A percentile compares a stretch with the other conserved stretches of the same genome.
Evolutionary conservation across 1,140 invertebrate species (phyloP).

Genomic region (Philotrypesis tridentata): DNA sequence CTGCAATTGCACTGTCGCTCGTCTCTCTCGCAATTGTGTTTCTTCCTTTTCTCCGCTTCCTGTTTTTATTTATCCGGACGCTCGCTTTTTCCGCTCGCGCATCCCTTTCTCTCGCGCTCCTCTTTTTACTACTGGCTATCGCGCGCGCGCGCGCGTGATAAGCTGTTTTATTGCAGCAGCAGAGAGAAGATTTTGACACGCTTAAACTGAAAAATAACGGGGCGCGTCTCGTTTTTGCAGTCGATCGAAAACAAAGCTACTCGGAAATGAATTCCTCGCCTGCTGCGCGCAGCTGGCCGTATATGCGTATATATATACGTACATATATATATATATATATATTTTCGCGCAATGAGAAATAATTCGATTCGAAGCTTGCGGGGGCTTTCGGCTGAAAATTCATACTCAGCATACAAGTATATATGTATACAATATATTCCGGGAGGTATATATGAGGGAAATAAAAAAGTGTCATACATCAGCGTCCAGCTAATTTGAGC

Average conservation of each 20-base stretch:
- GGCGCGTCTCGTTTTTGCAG: no score
- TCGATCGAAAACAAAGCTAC: no score
- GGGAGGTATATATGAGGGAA: neutral
- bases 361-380: no score
- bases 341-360: no score
- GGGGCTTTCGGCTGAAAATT: neutral
- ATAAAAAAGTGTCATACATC: neutral
- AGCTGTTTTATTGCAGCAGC: neutral
- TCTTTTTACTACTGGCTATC: neutral
- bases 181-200: no score
- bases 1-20: constrained; percentile 5
- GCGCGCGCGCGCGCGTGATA: no score
- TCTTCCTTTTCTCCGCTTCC: constrained; percentile 13
- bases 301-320: no score
- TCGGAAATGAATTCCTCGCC: no score
- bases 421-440: neutral
- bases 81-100: neutral
- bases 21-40: neutral
- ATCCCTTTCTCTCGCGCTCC: neutral
- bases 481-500: constrained; percentile 5
- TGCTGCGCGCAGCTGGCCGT: no score
- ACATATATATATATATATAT: no score
- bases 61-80: constrained; percentile 9
- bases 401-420: neutral
- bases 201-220: no score